These are phyloP conservation scores for Toxotes lorentzi DNA, from an alignment of 2,797 vertebrate genomes.

Conservation along the genomic window DNA sequence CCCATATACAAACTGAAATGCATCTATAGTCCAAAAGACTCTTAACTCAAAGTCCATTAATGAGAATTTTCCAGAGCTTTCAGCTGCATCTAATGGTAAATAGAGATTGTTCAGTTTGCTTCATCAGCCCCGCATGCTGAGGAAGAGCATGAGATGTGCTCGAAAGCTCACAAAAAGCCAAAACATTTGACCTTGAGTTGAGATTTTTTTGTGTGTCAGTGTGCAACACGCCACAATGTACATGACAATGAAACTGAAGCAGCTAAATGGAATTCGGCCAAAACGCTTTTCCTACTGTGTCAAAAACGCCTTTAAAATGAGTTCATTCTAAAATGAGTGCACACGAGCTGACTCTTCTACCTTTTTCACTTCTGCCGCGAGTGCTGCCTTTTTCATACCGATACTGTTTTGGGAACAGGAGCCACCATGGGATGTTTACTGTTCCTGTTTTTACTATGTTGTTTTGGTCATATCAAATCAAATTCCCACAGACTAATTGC, in stretches of 20 bases:
- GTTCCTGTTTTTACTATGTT: neutral
- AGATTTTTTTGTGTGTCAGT: no score
- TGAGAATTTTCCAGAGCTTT: neutral
- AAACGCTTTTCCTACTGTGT: neutral
- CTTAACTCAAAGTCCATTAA: neutral
- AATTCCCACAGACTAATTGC: neutral
- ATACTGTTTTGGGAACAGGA: neutral
- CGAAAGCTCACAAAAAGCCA: neutral
- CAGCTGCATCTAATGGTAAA: neutral
- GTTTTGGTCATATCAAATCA: neutral
- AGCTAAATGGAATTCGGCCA: neutral
- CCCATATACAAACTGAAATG: neutral
- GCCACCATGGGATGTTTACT: neutral
- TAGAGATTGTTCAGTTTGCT: neutral
- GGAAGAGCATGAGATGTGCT: neutral
- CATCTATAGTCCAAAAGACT: neutral
- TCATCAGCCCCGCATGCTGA: neutral
- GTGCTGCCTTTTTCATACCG: no score
- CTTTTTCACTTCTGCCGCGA: neutral
- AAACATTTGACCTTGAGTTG: neutral
- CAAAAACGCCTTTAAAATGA: neutral
- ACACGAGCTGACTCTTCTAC: no score
- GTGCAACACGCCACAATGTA: no score
- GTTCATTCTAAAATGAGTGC: no score
- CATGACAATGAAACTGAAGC: neutral